Percentiles rank a stretch among this genome's conserved stretches.
Conservation (phyloP, 2,113 vertebrate species). For the Pipa parva region DNA sequence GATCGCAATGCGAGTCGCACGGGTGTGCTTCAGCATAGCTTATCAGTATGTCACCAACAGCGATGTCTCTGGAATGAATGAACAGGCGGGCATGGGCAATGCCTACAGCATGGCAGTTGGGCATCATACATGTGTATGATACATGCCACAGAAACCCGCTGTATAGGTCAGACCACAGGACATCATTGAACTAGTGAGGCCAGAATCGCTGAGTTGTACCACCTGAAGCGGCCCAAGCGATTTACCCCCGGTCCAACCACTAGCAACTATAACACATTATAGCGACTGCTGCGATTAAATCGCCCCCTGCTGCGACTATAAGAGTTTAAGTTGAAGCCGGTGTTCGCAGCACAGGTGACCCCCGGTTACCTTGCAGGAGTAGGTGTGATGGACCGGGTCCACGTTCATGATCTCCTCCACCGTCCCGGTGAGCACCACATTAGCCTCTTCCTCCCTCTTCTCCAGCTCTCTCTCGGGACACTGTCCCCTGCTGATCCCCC, state of each 20-base stretch:
- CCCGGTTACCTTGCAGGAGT: slow-evolving; percentile 88
- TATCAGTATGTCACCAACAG: too few relatives aligned
- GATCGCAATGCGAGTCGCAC: not conserved
- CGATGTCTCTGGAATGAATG: too few relatives aligned
- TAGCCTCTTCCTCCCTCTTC: slow-evolving; percentile 86
- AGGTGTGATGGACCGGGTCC: slow-evolving; percentile 93
- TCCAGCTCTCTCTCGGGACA: slow-evolving; percentile 87
- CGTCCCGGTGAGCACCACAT: slow-evolving; percentile 89
- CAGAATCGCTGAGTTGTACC: too few relatives aligned
- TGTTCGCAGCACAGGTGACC: not conserved
- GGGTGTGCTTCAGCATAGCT: too few relatives aligned
- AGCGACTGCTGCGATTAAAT: not conserved
- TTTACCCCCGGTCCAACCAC: not conserved
- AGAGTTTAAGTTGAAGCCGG: not conserved
- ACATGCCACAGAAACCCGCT: too few relatives aligned
- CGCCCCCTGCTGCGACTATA: not conserved
- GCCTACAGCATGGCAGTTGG: too few relatives aligned
- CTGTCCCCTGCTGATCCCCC: slow-evolving; percentile 54
- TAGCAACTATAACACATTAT: not conserved
- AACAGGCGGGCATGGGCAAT: too few relatives aligned
- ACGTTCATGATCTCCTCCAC: slow-evolving; percentile 95
- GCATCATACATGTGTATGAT: too few relatives aligned
- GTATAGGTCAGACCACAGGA: too few relatives aligned
- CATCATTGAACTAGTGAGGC: too few relatives aligned
- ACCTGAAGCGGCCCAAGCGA: too few relatives aligned